Conservation (phyloP, 2,888 invertebrate species). For the Fragum sueziense region DNA sequence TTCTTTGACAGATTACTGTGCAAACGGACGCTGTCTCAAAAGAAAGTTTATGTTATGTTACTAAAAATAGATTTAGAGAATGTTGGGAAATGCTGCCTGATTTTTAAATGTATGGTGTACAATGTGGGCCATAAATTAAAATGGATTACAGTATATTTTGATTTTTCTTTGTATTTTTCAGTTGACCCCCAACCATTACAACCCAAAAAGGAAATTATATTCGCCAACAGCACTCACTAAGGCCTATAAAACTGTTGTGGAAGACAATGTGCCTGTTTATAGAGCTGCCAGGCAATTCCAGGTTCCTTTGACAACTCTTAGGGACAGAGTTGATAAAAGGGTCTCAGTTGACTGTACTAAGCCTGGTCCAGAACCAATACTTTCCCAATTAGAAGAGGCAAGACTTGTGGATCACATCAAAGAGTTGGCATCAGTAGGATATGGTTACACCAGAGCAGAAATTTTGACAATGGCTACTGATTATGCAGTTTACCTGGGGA, state of each 20-base stretch:
- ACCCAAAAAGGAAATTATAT: neutral
- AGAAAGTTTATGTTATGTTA: too few species aligned
- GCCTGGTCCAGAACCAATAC: too few species aligned
- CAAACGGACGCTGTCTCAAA: too few species aligned
- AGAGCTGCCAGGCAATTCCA: neutral
- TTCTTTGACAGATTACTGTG: too few species aligned
- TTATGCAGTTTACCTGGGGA: constrained; percentile 15
- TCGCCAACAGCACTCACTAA: constrained; percentile 5
- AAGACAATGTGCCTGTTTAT: neutral
- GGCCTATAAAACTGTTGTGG: constrained; percentile 8
- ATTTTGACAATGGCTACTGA: constrained; percentile 13
- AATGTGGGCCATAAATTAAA: too few species aligned
- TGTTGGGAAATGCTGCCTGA: too few species aligned
- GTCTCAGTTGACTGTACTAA: neutral
- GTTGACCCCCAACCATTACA: neutral
- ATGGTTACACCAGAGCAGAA: constrained; percentile 20
- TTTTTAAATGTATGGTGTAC: too few species aligned
- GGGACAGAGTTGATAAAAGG: constrained; percentile 11
- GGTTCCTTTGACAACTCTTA: neutral
- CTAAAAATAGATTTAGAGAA: too few species aligned
- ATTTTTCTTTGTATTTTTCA: too few species aligned
- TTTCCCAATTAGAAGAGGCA: constrained; percentile 17
- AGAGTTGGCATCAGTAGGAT: constrained; percentile 15
- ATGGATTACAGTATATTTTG: too few species aligned
- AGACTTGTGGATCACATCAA: constrained; percentile 1